Percentiles rank a stretch among this genome's conserved stretches.
Conservation (phyloP, 2,113 vertebrate species). For the Ptilorrhoa leucosticta region DNA sequence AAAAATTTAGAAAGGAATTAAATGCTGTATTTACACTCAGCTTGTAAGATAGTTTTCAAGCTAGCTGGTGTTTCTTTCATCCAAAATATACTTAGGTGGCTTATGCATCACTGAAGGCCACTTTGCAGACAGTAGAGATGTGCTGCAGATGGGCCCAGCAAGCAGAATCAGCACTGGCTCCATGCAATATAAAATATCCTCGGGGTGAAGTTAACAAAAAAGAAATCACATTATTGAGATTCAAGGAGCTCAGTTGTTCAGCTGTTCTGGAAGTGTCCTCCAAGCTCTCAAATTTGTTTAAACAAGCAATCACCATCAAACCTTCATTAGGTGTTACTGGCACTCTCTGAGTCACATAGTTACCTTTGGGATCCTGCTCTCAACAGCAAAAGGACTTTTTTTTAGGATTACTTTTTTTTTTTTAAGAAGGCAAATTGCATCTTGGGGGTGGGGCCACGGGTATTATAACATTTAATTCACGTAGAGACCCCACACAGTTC, state of each 20-base stretch:
- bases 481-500: neutral
- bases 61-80: neutral
- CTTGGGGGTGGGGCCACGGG: no score
- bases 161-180: neutral
- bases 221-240: neutral
- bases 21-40: neutral
- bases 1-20: neutral
- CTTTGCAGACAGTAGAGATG: neutral
- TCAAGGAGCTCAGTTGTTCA: neutral
- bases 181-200: neutral
- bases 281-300: neutral
- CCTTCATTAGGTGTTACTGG: neutral
- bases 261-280: neutral
- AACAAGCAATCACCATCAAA: neutral
- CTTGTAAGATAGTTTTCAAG: neutral
- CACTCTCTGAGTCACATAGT: neutral
- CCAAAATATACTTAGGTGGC: rapidly evolving
- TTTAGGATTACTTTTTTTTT: neutral
- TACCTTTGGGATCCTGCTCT: neutral
- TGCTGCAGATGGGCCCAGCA: neutral
- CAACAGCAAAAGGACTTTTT: neutral
- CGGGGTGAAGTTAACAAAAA: neutral
- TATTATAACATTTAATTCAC: neutral
- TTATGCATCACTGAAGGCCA: neutral
- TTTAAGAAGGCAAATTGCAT: neutral